A percentile compares a stretch with the other conserved stretches of the same genome.
Conservation (phyloP, 2,888 invertebrate species). For the Latheticus oryzae region DNA sequence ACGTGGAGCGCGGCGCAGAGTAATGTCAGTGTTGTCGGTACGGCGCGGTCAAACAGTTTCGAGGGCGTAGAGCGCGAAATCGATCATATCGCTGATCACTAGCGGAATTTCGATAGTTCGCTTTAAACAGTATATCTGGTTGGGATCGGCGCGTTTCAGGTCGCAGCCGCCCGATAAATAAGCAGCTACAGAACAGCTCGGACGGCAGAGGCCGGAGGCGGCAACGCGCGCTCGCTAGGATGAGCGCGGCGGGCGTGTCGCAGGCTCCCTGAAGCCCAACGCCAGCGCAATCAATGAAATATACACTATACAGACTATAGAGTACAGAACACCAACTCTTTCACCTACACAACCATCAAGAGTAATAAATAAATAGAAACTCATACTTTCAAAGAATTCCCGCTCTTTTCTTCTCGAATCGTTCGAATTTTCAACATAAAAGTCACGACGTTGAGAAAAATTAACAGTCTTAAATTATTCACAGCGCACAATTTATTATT, state of each 20-base stretch:
- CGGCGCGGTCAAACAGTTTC: constrained; percentile 30
- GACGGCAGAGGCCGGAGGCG: constrained; percentile 58
- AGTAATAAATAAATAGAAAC: too few relatives aligned
- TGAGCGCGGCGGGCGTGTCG: constrained; percentile 65
- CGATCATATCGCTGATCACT: constrained; percentile 37
- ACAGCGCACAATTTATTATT: constrained; percentile 55
- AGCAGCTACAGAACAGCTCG: constrained; percentile 64
- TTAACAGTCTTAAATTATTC: constrained; percentile 55
- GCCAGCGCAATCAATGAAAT: constrained; percentile 66
- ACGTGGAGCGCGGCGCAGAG: constrained; percentile 59
- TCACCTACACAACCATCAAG: constrained; percentile 19
- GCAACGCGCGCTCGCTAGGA: constrained; percentile 65
- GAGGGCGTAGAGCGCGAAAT: constrained; percentile 24
- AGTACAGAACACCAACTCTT: constrained; percentile 34
- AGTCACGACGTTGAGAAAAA: constrained; percentile 39
- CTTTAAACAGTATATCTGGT: constrained; percentile 44
- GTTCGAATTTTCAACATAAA: constrained; percentile 28
- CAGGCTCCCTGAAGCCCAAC: constrained; percentile 63
- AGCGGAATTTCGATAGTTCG: constrained; percentile 12
- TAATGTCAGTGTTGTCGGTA: constrained; percentile 22
- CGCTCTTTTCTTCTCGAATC: constrained; percentile 14
- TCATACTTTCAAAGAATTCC: constrained; percentile 10
- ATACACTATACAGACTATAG: constrained; percentile 60
- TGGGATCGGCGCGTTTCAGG: constrained; percentile 61
- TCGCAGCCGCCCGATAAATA: constrained; percentile 66